phyloP scores from a whole-genome alignment of 2,113 vertebrate genomes.

The Mola mola region DNA sequence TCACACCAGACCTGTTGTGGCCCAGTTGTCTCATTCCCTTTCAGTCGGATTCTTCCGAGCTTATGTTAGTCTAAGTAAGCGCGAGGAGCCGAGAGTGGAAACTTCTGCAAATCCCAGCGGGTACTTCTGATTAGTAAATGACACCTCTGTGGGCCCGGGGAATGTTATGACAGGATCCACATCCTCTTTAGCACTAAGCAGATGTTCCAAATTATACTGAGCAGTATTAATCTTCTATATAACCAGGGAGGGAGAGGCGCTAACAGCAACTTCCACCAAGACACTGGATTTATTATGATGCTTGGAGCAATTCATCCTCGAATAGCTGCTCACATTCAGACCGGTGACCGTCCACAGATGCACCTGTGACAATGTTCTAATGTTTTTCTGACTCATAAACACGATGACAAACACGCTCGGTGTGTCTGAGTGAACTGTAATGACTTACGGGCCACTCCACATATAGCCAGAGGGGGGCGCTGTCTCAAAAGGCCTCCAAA shows the following conservation, averaged over 20 bases:
- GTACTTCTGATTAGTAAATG: constrained; percentile 54
- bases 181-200: constrained; percentile 60
- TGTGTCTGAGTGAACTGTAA: not conserved
- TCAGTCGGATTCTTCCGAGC: constrained; percentile 51
- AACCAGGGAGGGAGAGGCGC: constrained; percentile 50
- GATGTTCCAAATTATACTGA: constrained; percentile 63
- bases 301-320: constrained; percentile 17
- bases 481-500: constrained; percentile 54
- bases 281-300: constrained; percentile 41
- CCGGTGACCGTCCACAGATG: no score
- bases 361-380: no score
- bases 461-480: constrained; percentile 66
- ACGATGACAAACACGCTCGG: not conserved
- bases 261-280: constrained; percentile 61
- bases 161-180: constrained; percentile 67
- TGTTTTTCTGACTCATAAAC: constrained; percentile 1
- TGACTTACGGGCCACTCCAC: constrained; percentile 2
- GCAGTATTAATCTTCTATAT: constrained; percentile 56
- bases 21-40: constrained; percentile 49
- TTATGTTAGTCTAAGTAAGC: constrained; percentile 60
- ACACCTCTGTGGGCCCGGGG: constrained; percentile 55
- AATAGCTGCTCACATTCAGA: constrained; percentile 27
- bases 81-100: constrained; percentile 44
- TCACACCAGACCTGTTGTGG: constrained; percentile 40
- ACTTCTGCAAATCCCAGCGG: constrained; percentile 51